phyloP scores from a whole-genome alignment of 2,797 vertebrate genomes.

The Ibycter americanus region DNA sequence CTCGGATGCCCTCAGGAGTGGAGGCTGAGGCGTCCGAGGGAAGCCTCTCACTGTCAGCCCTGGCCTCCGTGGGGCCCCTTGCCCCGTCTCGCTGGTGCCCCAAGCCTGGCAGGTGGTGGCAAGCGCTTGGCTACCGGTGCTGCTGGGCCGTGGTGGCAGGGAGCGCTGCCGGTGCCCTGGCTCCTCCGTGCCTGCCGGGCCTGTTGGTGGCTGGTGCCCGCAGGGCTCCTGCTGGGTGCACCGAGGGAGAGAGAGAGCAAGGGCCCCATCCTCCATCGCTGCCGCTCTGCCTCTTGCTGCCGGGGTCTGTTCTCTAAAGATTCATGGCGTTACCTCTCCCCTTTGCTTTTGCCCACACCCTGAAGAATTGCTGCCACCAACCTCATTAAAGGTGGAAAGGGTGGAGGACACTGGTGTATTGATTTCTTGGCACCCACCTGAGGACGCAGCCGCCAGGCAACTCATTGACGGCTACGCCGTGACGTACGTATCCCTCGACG shows the following conservation, averaged over 20 bases:
- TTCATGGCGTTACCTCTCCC: slow-evolving; percentile 61
- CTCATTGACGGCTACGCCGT: slow-evolving; percentile 91
- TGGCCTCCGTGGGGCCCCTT: rapidly evolving
- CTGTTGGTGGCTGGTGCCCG: not conserved
- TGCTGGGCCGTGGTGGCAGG: not conserved
- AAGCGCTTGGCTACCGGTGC: rapidly evolving
- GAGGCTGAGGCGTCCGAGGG: not conserved
- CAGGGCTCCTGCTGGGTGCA: not conserved
- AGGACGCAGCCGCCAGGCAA: slow-evolving; percentile 77
- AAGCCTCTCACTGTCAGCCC: not conserved
- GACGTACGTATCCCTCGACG: slow-evolving; percentile 88
- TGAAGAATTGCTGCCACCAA: slow-evolving; percentile 93
- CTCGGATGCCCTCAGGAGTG: not conserved
- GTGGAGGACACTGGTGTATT: slow-evolving; percentile 93
- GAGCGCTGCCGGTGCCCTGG: rapidly evolving
- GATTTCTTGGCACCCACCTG: slow-evolving; percentile 91
- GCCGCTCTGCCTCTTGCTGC: slow-evolving; percentile 21
- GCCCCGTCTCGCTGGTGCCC: rapidly evolving
- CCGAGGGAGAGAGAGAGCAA: not conserved
- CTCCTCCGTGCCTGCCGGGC: not conserved
- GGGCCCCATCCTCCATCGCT: not conserved
- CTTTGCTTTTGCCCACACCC: slow-evolving; percentile 65
- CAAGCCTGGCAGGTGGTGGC: not conserved
- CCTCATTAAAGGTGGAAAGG: slow-evolving; percentile 89
- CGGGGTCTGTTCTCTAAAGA: slow-evolving; percentile 48